Evolutionary conservation across 1,140 invertebrate species (phyloP), one percentile per base, ranked within the genome.

Genomic region (Drosophila pallidifrons): DNA sequence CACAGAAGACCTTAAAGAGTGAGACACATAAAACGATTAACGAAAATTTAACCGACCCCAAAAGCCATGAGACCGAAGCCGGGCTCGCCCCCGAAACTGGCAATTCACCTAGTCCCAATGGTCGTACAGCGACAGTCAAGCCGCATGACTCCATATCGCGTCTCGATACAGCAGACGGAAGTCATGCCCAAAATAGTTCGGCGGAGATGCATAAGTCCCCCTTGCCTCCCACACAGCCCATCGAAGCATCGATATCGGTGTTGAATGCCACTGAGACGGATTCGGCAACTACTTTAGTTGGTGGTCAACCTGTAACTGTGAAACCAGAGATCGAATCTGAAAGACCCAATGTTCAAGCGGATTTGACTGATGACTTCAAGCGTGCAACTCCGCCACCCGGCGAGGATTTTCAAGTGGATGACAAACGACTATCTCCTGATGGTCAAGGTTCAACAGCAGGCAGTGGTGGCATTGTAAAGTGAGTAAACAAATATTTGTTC

Each of bases 11-110:
- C 0, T 67, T 91, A 16, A 91, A 92, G 35, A 91, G 67, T n/a
- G 92, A 92, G 70, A 91, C 91, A 43, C 81, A 87, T 6, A 92
- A 92, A 73, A 92, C 91, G 30, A 91, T 93, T 10, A 81, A 66
- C 54, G 92, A 93, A 57, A 91, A 91, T 64, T 72, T 92, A 55
- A 90, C 79, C 16, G 92, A 91, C 73, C 55, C 89, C 6, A 92
- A 91, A 59, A 91, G 59, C 13, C 69, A 92, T 30, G 92, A 93
- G 49, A 82, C 55, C 10, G 89, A 92, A 51, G 69, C 91, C 10
- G 77, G 77, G 13, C 32, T 64, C 0, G 63, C 55, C 10, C 52
- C 78, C n/a, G 75, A 79, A 16, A 61, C 55, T 35, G 79, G 59
- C 11, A 58, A 45, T n/a, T 82, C 86, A 5, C 83, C 91, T 13